phyloP scores from a whole-genome alignment of 2,888 invertebrate species.

The Arrhopalites spinosus region DNA sequence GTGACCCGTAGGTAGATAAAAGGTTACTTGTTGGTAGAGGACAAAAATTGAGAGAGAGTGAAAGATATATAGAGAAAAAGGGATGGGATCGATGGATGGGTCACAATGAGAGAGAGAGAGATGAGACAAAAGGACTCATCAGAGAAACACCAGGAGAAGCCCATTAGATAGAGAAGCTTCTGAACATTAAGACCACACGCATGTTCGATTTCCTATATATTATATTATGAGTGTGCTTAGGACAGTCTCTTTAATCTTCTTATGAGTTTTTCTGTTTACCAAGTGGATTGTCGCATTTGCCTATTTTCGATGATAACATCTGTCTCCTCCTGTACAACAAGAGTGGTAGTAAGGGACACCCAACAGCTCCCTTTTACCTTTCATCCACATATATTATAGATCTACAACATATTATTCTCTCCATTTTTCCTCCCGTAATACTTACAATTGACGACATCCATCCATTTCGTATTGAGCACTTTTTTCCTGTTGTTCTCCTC shows the following conservation, averaged over 20 bases:
- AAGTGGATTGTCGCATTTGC: constrained; percentile 39
- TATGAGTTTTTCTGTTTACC: constrained; percentile 38
- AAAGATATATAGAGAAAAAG: background rate
- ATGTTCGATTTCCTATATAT: constrained; percentile 25
- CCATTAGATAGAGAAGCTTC: constrained; percentile 29
- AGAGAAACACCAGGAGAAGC: constrained; percentile 34
- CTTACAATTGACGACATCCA: background rate
- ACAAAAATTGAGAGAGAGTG: constrained; percentile 7
- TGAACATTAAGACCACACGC: constrained; percentile 44
- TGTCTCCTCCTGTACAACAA: constrained; percentile 20
- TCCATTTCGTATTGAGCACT: constrained; percentile 16
- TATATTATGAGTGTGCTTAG: constrained; percentile 24
- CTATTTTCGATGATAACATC: constrained; percentile 36
- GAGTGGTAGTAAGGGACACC: constrained; percentile 14
- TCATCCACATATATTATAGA: background rate
- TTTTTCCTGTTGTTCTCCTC: constrained; percentile 7
- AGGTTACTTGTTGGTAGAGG: constrained; percentile 1
- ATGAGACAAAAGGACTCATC: constrained; percentile 32
- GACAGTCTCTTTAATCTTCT: constrained; percentile 37
- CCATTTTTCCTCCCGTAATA: constrained; percentile 12
- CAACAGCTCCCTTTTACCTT: constrained; percentile 21
- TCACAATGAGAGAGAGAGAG: constrained; percentile 16
- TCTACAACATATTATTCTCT: constrained; percentile 14
- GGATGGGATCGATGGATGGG: constrained; percentile 24
- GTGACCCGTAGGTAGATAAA: constrained; percentile 1